phyloP scores from a whole-genome alignment of 2,113 vertebrate species.

The Eolophus roseicapilla region DNA sequence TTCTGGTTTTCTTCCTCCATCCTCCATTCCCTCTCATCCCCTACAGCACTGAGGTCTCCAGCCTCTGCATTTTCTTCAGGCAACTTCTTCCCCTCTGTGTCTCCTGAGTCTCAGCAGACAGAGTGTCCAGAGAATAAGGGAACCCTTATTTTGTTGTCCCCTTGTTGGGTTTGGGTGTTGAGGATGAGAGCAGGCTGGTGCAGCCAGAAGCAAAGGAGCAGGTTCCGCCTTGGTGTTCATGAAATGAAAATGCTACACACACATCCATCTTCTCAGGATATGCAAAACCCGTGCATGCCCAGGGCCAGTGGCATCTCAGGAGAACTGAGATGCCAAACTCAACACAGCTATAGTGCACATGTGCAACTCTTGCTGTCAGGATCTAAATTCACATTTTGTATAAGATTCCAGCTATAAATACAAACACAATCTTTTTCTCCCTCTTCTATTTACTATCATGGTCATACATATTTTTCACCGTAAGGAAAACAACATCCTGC shows the following conservation, averaged over 20 bases:
- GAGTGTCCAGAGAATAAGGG: neutral
- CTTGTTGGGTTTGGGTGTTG: neutral
- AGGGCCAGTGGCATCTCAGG: neutral
- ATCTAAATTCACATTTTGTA: neutral
- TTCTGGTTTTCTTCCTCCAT: neutral
- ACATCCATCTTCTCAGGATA: neutral
- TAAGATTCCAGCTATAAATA: neutral
- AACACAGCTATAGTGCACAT: neutral
- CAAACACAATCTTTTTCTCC: neutral
- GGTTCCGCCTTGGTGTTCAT: neutral
- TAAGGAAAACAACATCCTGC: neutral
- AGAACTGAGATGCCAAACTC: neutral
- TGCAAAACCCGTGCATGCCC: neutral
- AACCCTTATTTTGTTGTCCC: neutral
- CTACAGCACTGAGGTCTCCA: accelerated
- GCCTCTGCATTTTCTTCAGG: neutral
- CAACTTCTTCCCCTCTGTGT: neutral
- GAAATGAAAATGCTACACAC: neutral
- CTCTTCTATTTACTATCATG: neutral
- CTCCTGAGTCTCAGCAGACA: neutral
- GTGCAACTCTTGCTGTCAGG: neutral
- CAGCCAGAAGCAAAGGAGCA: neutral
- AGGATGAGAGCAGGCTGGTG: neutral
- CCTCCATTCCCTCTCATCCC: neutral
- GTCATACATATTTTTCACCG: neutral